phyloP scores from a whole-genome alignment of 2,797 vertebrate species.

The Notolepis coatsorum region DNA sequence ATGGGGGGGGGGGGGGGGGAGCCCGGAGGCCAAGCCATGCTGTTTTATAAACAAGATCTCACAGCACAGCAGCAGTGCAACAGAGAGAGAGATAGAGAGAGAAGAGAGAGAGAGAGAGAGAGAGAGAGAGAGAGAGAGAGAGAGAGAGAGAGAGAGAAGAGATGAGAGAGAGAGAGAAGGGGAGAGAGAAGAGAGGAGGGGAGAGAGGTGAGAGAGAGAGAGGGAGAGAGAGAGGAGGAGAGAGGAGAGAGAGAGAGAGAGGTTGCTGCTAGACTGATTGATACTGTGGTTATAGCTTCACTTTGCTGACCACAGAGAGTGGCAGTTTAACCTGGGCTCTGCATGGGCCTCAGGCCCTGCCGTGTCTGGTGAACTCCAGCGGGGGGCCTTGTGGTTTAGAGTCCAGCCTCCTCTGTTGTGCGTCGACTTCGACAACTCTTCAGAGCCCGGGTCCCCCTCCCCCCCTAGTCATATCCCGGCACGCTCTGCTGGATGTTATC shows the following conservation, averaged over 20 bases:
- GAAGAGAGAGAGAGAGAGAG: too few species aligned
- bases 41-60: constrained; percentile 28
- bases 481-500: constrained; percentile 75
- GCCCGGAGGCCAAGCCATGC: neutral
- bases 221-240: too few species aligned
- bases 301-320: constrained; percentile 61
- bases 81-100: too few species aligned
- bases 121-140: too few species aligned
- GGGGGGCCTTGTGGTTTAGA: constrained; percentile 54
- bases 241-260: too few species aligned
- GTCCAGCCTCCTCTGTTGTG: too few species aligned
- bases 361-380: constrained; percentile 66
- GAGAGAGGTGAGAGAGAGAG: too few species aligned
- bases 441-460: neutral
- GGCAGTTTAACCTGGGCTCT: constrained; percentile 67
- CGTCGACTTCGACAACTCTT: constrained; percentile 38
- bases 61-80: constrained; percentile 8
- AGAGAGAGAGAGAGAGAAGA: too few species aligned
- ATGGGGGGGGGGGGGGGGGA: neutral
- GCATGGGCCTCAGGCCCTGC: constrained; percentile 52
- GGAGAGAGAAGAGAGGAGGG: too few species aligned
- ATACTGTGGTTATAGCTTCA: constrained; percentile 31
- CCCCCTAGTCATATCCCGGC: constrained; percentile 44
- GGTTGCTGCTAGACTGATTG: constrained; percentile 13
- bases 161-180: too few species aligned